Base-by-base conservation (phyloP, 2,113 vertebrate species). In the Mirounga angustirostris region DNA sequence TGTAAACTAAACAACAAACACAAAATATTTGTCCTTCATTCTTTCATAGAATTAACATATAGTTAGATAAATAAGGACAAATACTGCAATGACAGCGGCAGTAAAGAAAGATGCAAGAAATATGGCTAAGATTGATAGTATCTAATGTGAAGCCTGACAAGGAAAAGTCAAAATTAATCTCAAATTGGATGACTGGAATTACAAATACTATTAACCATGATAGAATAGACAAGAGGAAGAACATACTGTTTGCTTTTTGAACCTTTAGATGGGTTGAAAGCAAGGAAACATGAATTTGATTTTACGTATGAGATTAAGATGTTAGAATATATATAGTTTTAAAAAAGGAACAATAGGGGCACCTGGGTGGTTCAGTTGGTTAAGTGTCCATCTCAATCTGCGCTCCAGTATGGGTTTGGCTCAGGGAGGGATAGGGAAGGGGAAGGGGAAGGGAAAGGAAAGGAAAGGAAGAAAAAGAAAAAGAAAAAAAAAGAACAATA, bases 61-160 rank as follows among this genome's bases (percentile, higher is more conserved):
- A 89, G n/a, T 85, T 56, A 85, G n/a, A 89, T 69, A 97, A 95
- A 87, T 81, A 94, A 71, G 40, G n/a, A 40, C 76, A 83, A 76
- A 16, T 67, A 81, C 16, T 52, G 52, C 15, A 89, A 84, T 71
- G 54, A 95, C 4, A 21, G 22, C 4, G 78, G 33, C 16, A 93
- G 43, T 4, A 73, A 76, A 91, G 61, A 93, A 74, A 93, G 24
- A 43, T 33, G 12, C 2, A 93, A 81, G 24, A 93, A 85, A 91
- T 74, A 93, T 15, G 56, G 33, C 21, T 97, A 73, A 85, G 73
- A 94, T 1, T 40, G 40, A 82, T 1, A 89, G 40, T 36, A 73
- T 81, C 19, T 90, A 52, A 67, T 40, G 46, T 19, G 26, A 93
- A 58, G 24, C 13, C 19, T 58, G 14, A 88, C 65, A 88, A 94